phyloP scores from a whole-genome alignment of 2,113 vertebrate genomes.

The Rhea pennata region DNA sequence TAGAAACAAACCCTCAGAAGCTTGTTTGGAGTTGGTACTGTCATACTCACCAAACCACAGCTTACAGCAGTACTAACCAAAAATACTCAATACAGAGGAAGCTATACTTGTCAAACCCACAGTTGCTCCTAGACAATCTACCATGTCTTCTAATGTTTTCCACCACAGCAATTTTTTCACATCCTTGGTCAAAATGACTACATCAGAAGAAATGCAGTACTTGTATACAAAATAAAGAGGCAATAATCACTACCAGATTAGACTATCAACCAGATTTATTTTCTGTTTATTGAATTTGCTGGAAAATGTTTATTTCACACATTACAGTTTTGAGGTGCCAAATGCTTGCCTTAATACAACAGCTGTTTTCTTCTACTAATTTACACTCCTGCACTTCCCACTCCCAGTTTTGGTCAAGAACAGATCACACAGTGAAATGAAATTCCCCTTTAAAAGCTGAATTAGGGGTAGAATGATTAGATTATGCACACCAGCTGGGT shows the following conservation, averaged over 20 bases:
- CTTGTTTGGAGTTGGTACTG: neutral
- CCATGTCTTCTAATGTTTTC: neutral
- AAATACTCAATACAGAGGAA: neutral
- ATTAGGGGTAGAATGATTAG: constrained; percentile 41
- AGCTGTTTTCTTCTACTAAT: neutral
- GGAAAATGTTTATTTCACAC: neutral
- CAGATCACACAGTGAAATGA: neutral
- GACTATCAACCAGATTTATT: neutral
- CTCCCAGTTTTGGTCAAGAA: constrained; percentile 2
- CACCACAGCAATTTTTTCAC: neutral
- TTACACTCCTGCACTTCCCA: neutral
- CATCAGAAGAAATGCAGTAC: neutral
- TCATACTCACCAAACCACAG: neutral
- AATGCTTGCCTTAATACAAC: neutral
- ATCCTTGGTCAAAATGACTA: neutral
- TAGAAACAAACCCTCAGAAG: neutral
- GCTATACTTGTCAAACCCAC: neutral
- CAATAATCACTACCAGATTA: neutral
- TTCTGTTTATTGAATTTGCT: neutral
- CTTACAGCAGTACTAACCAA: neutral
- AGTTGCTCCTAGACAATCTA: neutral
- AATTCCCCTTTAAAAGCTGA: constrained; percentile 52
- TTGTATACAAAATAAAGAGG: neutral
- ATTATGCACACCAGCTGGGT: constrained; percentile 61
- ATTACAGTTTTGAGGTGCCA: neutral